Evolutionary conservation across 2,797 vertebrate genomes (phyloP).

Genomic region (Halcyon chelicuti): DNA sequence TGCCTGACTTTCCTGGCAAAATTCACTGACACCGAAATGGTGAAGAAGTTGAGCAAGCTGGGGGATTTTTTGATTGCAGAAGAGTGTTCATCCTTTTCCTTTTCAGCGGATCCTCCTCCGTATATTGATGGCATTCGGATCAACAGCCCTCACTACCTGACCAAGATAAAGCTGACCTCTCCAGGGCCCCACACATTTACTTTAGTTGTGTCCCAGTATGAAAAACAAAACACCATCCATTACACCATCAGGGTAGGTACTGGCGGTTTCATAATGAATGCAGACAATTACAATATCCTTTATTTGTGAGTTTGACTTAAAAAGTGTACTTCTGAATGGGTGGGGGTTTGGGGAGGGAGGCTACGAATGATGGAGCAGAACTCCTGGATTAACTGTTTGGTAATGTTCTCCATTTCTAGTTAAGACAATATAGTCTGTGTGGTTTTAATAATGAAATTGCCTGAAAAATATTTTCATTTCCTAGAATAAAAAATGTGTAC

Average conservation of each 20-base stretch:
- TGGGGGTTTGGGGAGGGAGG: background rate
- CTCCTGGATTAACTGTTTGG: background rate
- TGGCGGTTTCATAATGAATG: background rate
- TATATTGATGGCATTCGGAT: constrained; percentile 97
- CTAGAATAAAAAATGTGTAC: background rate
- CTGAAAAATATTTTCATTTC: background rate
- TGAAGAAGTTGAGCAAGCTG: background rate
- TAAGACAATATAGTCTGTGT: background rate
- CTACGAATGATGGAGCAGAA: background rate
- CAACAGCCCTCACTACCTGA: constrained; percentile 98
- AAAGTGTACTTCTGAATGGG: background rate
- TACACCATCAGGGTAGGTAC: constrained; percentile 92
- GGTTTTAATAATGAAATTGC: background rate
- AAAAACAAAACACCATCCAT: constrained; percentile 99
- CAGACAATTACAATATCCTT: background rate
- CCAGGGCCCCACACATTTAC: constrained; percentile 92
- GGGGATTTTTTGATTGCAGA: background rate
- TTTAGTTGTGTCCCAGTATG: constrained; percentile 97
- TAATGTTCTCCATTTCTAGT: background rate
- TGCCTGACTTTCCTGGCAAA: background rate
- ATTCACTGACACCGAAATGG: background rate
- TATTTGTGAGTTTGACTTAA: background rate
- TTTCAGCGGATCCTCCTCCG: constrained; percentile 91
- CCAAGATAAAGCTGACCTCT: constrained; percentile 93
- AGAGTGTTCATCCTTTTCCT: background rate